Evolutionary conservation across 1,140 invertebrate species (phyloP), one percentile per base, ranked within the genome.

Genomic region (Conus betulinus): DNA sequence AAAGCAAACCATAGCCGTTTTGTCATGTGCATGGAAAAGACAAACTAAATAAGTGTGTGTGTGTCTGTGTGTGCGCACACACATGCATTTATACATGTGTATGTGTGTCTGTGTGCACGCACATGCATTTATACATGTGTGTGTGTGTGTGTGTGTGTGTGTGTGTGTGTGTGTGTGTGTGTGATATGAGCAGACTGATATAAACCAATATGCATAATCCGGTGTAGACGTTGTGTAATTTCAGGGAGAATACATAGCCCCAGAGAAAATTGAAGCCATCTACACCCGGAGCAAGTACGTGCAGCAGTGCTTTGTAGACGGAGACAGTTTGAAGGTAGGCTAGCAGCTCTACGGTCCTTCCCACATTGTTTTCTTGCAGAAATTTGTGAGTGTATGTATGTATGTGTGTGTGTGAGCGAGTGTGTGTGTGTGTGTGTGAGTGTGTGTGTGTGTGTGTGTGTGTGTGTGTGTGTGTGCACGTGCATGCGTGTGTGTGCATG

Each of bases 241-340:
- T 27, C 11, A 78, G 93, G 99, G 99, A 88, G 99, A 99, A 96
- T 99, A 99, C 93, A 99, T 99, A 94, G 98, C 99, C 90, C 98
- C 99, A 87, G 99, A 99, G 95, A 99, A 99, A 96, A 99, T 99
- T 92, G 99, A 99, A 96, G 98, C 98, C 95, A 98, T 99, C 93
- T 99, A 99, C 94, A 97, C 97, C 86, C 96, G 97, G 93, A 98
- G 98, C 95, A 97, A 98, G 93, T 99, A 98, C 93, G 98, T 99
- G 5, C 97, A 98, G 92, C 99, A 99, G 96, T 97, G 99, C 23
- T 99, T 98, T 96, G 98, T 99, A 15, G 97, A 99, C 95, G 99
- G 99, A 87, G 98, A 99, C 96, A 99, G 98, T 92, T 96, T 99
- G n/a, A 96, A 99, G 97, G 93, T 94, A 87, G 86, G 97, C 93